phyloP scores from a whole-genome alignment of 2,797 vertebrate genomes.

The Todus mexicanus region DNA sequence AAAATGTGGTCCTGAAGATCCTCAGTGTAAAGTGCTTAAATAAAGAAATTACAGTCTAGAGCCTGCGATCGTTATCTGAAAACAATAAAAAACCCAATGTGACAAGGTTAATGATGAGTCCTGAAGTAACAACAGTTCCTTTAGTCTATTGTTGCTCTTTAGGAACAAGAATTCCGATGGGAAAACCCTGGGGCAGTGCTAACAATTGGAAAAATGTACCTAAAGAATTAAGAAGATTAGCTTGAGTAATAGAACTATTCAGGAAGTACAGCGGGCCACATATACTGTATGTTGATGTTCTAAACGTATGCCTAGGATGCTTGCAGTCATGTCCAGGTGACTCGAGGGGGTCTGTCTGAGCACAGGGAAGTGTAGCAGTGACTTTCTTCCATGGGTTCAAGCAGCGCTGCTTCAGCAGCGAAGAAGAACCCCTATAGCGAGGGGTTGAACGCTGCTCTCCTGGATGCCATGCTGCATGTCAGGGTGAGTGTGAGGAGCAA shows the following conservation, averaged over 20 bases:
- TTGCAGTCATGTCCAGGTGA: too few species aligned
- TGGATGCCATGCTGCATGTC: not conserved
- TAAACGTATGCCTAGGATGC: not conserved
- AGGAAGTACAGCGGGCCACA: not conserved
- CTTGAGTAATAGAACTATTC: not conserved
- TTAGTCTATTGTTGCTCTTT: not conserved
- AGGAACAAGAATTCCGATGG: not conserved
- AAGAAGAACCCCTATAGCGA: not conserved
- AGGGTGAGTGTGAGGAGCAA: not conserved
- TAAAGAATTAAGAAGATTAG: not conserved
- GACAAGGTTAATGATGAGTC: not conserved
- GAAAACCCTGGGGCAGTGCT: not conserved
- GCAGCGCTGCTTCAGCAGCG: not conserved
- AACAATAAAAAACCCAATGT: not conserved
- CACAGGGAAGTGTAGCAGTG: not conserved
- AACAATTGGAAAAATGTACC: not conserved
- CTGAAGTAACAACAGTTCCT: not conserved
- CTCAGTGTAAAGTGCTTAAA: not conserved
- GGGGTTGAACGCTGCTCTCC: not conserved
- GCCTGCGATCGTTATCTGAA: not conserved
- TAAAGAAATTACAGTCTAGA: not conserved
- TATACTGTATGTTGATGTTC: not conserved
- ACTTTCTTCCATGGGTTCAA: not conserved
- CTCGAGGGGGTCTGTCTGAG: not conserved
- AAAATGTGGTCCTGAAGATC: not conserved